Base-by-base conservation (phyloP, 2,888 invertebrate genomes). In the Mythimna pallens region DNA sequence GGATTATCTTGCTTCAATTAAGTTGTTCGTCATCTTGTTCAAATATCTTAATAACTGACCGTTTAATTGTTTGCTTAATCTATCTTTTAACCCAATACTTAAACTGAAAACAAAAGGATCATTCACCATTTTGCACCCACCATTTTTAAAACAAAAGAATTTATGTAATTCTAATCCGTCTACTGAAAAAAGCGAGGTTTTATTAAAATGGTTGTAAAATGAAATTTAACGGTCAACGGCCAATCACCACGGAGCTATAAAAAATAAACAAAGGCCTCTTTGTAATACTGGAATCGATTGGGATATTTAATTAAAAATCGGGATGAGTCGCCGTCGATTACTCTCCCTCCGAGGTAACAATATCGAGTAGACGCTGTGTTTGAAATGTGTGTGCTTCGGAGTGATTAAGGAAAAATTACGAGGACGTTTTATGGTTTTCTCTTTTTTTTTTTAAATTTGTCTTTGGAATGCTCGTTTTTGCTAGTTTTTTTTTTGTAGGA, bases 301-400 rank as follows among this genome's bases (percentile, higher is more conserved):
- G 82, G 78, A 67, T 88, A 86, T 90, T 89, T 91, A 89, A 91
- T 91, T 89, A 90, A 91, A 90, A 88, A 86, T 83, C 75, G 73
- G 68, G 79, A 80, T 78, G 76, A 76, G 67, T 82, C 47, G 50
- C 71, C 57, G 75, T 71, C 70, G 65, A 68, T 77, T 78, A 70
- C 80, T 80, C 81, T 69, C 67, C 57, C 54, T 36, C 57, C 30
- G 70, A 75, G 64, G 47, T 76, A 65, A 72, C 50, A 71, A 72
- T 75, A 55, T 76, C 54, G 63, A 66, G 65, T 67, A 36, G 34
- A 34, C 34, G 40, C 65, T 84, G 69, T 70, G 65, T 75, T 70
- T 67, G 66, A 76, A 69, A 75, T 71, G 34, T 69, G 25, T 54
- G 54, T 70, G 59, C 59, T 66, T 80, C 59, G 55, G 17, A 73